Evolutionary conservation across 2,113 vertebrate species (phyloP), one percentile per base, ranked within the genome.

Genomic region (Alectura lathami): DNA sequence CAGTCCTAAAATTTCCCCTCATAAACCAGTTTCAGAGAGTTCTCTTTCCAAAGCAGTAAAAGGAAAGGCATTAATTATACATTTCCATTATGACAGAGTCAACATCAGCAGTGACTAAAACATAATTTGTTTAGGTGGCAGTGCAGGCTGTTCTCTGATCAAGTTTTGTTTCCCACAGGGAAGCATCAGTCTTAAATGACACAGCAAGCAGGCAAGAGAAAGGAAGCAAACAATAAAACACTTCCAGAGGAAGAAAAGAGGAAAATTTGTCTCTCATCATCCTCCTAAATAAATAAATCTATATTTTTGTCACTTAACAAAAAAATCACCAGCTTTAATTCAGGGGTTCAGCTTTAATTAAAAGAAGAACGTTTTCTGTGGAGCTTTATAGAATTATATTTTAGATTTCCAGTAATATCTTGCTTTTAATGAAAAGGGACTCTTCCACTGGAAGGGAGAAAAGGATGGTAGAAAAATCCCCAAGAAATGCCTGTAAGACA

Each of bases 181-280:
- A 98, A 85, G 91, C 95, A 97, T 98, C 96, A 89, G 96, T 97
- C 97, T 98, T 97, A 96, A 97, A 97, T 98, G 98, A 97, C 97
- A 97, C 54, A 97, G 96, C 86, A 98, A 97, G 95, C 90, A 96
- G 89, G 94, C 93, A 94, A 96, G 76, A 97, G 92, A 97, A 97
- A 97, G 91, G 91, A 97, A 95, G 84, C 88, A 95, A 97, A 97
- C 89, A 97, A 96, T 96, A 93, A 97, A 92, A 90, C 68, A 78
- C 83, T 94, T 97, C 86, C 93, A 87, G 83, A 93, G 82, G 94
- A 77, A 94, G 67, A 84, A 92, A 91, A 51, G 77, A 93, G 21
- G 63, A 94, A 95, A 56, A 89, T 83, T 13, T 91, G 34, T 94
- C 74, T 97, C 81, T 75, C 17, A 30, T 11, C 2, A 2, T 92